Evolutionary conservation across 35 echinoderm and acorn worm species (phyloP).

Genomic region (Ophiothrix spiculata): DNA sequence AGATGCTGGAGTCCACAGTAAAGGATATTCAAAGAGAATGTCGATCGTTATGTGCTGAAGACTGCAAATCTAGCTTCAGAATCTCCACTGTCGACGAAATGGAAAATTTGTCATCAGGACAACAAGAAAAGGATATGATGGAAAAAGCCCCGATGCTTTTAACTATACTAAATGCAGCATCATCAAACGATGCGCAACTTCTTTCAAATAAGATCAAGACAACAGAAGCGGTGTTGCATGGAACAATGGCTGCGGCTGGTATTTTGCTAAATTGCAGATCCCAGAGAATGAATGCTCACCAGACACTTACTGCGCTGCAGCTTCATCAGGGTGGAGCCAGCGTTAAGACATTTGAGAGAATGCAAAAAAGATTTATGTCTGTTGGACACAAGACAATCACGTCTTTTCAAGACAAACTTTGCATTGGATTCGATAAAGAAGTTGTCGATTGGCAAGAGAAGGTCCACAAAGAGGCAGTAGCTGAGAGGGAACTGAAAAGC

Average conservation of each 20-base stretch:
- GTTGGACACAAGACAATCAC: neutral
- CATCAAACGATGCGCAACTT: neutral
- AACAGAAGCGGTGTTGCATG: neutral
- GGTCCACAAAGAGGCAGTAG: neutral
- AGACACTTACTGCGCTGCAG: neutral
- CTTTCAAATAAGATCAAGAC: neutral
- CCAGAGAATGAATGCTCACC: neutral
- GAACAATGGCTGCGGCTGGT: neutral
- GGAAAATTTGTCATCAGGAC: no score
- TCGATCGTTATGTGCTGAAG: no score
- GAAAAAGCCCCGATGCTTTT: neutral
- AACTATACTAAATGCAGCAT: neutral
- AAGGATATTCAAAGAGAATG: no score
- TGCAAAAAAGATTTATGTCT: neutral
- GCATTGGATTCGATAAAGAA: neutral
- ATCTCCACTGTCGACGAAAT: no score
- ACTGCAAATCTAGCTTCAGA: no score
- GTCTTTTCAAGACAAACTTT: neutral
- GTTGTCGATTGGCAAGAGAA: neutral
- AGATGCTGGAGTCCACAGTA: no score
- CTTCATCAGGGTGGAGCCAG: neutral
- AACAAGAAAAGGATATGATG: no score
- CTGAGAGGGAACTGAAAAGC: neutral
- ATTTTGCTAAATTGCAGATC: neutral
- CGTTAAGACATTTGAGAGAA: neutral